Base-by-base conservation (phyloP, 1,140 invertebrate genomes). In the Listronotus oregonensis region DNA sequence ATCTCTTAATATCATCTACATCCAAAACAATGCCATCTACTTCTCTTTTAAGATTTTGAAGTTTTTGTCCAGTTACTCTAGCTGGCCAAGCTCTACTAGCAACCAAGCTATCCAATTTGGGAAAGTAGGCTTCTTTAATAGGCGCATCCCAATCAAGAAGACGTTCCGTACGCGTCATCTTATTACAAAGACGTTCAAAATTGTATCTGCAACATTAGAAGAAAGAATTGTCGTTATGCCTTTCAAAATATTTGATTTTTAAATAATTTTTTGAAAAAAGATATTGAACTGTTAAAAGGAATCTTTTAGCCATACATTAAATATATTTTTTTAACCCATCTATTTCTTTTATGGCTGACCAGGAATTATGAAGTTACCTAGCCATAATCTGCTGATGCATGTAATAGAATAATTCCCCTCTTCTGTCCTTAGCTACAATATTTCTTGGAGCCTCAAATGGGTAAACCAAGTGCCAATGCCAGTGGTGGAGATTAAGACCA, bases 381-480 rank as follows among this genome's bases (percentile, higher is more conserved):
- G 85, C 85, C 42, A 88, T 80, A 60, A 91, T 84, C 76, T 91
- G 89, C 72, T 90, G 84, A 76, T 91, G 89, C 88, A 90, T 90
- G 71, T 90, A 90, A 68, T 89, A 91, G 80, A 91, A 91, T 0
- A 91, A 80, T 74, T 91, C 90, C 1, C 90, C 90, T 17, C 89
- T 81, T 27, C 89, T 77, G 78, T 91, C 87, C 76, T 89, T 89
- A 70, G 82, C 77, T 1, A 90, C 87, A 50, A 89, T 82, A 42
- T 76, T 72, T n/a, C 78, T 79, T 10, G 82, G 75, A 0, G 84
- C 83, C 60, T 87, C 85, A 72, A 87, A 88, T 0, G 90, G 90
- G 73, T 92, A 92, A 3, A 92, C 88, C 58, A 92, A 79, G 78
- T 93, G 90, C 90, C 86, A 90, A 78, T 94, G 91, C 92, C 92